A percentile compares a stretch with the other conserved stretches of the same genome.
These are phyloP conservation scores for Spodoptera litura DNA, from an alignment of 1,140 invertebrate species.

Conservation along the genomic window DNA sequence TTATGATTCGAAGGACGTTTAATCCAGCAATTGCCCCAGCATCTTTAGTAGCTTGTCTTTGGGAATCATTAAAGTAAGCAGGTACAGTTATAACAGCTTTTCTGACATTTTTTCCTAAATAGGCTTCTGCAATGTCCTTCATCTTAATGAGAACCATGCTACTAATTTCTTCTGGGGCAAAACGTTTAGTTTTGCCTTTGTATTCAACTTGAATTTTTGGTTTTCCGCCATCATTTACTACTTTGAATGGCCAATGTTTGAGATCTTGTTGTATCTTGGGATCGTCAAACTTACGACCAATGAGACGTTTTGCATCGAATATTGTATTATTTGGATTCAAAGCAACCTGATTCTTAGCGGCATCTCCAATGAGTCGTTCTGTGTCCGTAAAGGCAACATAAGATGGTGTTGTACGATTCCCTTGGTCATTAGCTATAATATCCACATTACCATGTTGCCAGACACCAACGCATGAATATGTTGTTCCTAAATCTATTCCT, in stretches of 20 bases:
- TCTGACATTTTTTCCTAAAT: constrained; percentile 89
- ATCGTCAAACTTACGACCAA: constrained; percentile 90
- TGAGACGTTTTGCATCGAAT: constrained; percentile 87
- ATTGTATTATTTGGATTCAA: constrained; percentile 84
- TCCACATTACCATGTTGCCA: constrained; percentile 95
- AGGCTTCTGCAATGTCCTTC: constrained; percentile 88
- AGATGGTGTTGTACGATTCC: constrained; percentile 95
- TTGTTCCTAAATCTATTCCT: constrained; percentile 93
- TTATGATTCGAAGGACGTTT: constrained; percentile 91
- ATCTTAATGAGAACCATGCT: constrained; percentile 89
- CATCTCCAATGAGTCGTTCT: constrained; percentile 91
- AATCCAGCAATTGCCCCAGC: constrained; percentile 88
- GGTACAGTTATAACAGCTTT: constrained; percentile 89
- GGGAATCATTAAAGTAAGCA: constrained; percentile 87
- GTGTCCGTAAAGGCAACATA: constrained; percentile 96
- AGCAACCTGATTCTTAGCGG: constrained; percentile 89
- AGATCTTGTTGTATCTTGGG: constrained; percentile 91
- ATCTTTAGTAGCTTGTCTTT: constrained; percentile 85
- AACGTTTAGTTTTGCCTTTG: constrained; percentile 91
- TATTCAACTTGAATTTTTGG: constrained; percentile 91
- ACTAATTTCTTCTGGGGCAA: constrained; percentile 92
- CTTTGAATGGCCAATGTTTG: constrained; percentile 92
- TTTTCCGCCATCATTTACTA: constrained; percentile 88
- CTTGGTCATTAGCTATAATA: constrained; percentile 97
- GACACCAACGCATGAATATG: constrained; percentile 93